Percentiles rank a stretch among this genome's conserved stretches.
phyloP scores from a whole-genome alignment of 2,113 vertebrate species.

The Erinaceus europaeus region DNA sequence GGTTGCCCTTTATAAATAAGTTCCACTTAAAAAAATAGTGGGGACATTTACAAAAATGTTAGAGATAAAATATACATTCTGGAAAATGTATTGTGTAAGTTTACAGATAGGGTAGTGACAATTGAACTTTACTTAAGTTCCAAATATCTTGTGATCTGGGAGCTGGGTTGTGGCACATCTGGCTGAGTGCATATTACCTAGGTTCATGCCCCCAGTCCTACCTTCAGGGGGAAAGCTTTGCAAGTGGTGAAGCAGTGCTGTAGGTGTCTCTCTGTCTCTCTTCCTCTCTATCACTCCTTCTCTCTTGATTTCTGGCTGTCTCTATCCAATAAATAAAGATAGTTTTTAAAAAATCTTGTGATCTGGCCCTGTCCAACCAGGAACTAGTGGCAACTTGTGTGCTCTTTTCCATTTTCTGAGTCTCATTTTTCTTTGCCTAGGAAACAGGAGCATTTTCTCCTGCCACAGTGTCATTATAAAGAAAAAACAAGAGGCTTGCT shows the following conservation, averaged over 20 bases:
- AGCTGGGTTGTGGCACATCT: too few species aligned
- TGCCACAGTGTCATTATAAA: neutral
- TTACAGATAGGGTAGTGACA: neutral
- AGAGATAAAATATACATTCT: constrained; percentile 5
- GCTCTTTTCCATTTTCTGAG: neutral
- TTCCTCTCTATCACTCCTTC: too few species aligned
- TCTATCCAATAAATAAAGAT: too few species aligned
- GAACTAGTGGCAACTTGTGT: neutral
- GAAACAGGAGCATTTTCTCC: neutral
- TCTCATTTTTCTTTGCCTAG: neutral
- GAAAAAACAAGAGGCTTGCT: neutral
- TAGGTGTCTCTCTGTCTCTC: too few species aligned
- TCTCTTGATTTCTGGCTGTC: too few species aligned
- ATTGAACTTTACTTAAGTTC: neutral
- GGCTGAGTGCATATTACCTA: too few species aligned
- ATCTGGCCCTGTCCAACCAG: neutral
- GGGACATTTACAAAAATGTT: neutral
- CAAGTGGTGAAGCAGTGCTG: too few species aligned
- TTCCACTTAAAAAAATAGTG: neutral
- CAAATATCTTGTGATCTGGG: neutral
- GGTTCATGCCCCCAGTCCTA: too few species aligned
- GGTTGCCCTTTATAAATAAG: constrained; percentile 4
- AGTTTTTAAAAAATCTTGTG: neutral
- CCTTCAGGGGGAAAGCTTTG: too few species aligned
- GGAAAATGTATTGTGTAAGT: neutral